phyloP scores from a whole-genome alignment of 2,888 invertebrate species.

The Cabera pusaria region DNA sequence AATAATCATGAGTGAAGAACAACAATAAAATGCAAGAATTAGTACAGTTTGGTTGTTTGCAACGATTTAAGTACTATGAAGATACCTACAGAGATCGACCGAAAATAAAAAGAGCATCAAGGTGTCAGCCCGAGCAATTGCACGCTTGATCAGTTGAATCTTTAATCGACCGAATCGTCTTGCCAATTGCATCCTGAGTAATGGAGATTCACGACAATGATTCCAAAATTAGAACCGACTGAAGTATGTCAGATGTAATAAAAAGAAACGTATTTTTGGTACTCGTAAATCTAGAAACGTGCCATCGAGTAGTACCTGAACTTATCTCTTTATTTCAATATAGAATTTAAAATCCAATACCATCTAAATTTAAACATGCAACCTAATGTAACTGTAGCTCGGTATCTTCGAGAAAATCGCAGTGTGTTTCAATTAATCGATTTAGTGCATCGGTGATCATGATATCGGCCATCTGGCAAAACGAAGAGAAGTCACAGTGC shows the following conservation, averaged over 20 bases:
- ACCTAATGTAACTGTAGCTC: too few relatives aligned
- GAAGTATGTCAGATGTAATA: conserved; percentile 16
- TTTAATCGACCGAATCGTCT: conserved; percentile 20
- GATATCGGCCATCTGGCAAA: conserved; percentile 14
- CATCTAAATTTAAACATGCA: too few relatives aligned
- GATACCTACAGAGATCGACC: conserved; percentile 1
- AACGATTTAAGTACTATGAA: too few relatives aligned
- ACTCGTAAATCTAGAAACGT: conserved; percentile 12
- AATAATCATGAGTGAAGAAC: too few relatives aligned
- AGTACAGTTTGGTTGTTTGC: too few relatives aligned
- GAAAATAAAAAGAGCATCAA: conserved; percentile 20
- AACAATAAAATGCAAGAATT: too few relatives aligned
- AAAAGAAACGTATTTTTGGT: conserved; percentile 8
- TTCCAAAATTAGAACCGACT: conserved; percentile 15
- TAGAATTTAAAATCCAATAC: too few relatives aligned
- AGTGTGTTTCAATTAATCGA: conserved; percentile 5
- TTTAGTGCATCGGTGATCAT: conserved; percentile 11
- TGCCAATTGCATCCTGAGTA: conserved; percentile 23
- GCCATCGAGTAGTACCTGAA: conserved; percentile 10
- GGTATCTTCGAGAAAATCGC: conserved; percentile 1
- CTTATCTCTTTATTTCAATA: conserved; percentile 7
- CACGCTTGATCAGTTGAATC: conserved; percentile 17
- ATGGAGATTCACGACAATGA: conserved; percentile 15
- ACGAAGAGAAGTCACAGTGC: conserved; percentile 17
- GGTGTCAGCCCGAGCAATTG: conserved; percentile 17